Base-by-base conservation (phyloP, 2,888 invertebrate species). In the Atethmia centrago region DNA sequence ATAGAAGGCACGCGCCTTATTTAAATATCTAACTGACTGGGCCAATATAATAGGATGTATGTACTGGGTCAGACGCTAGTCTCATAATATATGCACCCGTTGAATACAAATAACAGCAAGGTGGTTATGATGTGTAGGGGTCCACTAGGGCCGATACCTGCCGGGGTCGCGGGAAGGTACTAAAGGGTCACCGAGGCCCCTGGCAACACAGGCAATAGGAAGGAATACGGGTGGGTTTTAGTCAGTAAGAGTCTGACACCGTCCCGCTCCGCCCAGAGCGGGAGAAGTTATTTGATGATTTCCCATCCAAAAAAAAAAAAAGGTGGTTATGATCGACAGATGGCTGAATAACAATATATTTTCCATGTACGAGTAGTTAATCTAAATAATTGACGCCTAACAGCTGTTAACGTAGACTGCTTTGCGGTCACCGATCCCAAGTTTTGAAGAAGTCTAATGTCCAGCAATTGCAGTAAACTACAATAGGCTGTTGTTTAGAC, bases 321-420 rank as follows among this genome's bases (percentile, higher is more conserved):
- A 47, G 28, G 14, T 47, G 51, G 45, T 53, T 25, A 40, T 7
- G 21, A 75, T 31, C 74, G 10, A 25, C 74, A 75, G 47, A 61
- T 74, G 75, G 80, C 19, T 40, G 3, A 47, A 19, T 51, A 19
- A 10, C 1, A 28, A n/a, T 25, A 42, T 7, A 28, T 40, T 74
- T 28, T 28, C 10, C 25, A n/a, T n/a, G 25, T 76, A 3, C n/a
- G n/a, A n/a, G n/a, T 4, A 31, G 0, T 36, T 42, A 28, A 49
- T 62, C 2, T 10, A n/a, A 28, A 47, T 58, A 28, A n/a, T 36
- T 45, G 16, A 28, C 9, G 3, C 28, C n/a, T n/a, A n/a, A n/a
- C n/a, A n/a, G n/a, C n/a, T n/a, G n/a, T 28, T n/a, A n/a, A 51
- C n/a, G 28, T 40, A 8, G 8, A 55, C 16, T 28, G 25, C 8